A percentile compares a stretch with the other conserved stretches of the same genome.
Evolutionary conservation across 2,888 invertebrate species (phyloP).

Genomic region (Tricholauxania praeusta): DNA sequence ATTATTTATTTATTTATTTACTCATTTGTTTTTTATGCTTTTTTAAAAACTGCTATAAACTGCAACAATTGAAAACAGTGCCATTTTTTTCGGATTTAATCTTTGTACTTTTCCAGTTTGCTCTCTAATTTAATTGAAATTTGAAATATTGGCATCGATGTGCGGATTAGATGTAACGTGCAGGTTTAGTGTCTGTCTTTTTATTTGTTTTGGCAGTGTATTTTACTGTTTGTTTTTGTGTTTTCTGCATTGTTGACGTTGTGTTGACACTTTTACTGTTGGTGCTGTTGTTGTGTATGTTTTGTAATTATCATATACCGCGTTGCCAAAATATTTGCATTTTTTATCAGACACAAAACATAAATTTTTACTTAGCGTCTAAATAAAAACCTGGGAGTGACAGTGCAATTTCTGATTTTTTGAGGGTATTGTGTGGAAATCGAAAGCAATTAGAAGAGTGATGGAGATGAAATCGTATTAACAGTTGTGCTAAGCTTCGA

Average conservation of each 20-base stretch:
- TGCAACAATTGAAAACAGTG: slow-evolving; percentile 12
- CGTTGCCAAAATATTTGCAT: not conserved
- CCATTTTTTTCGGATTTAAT: not conserved
- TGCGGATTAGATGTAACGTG: not conserved
- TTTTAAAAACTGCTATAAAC: slow-evolving; percentile 13
- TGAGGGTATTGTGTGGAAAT: too few relatives aligned
- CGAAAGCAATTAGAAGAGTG: too few relatives aligned
- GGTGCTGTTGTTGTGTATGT: not conserved
- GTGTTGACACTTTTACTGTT: not conserved
- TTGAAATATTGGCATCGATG: slow-evolving; percentile 14
- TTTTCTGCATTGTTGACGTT: not conserved
- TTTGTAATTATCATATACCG: not conserved
- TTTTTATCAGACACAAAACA: too few relatives aligned
- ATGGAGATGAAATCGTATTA: too few relatives aligned
- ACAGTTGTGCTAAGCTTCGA: too few relatives aligned
- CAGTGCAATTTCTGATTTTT: too few relatives aligned
- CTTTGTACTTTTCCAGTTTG: not conserved
- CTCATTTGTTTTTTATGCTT: too few relatives aligned
- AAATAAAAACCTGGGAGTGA: too few relatives aligned
- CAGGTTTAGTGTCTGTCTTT: not conserved
- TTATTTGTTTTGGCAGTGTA: not conserved
- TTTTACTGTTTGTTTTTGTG: not conserved
- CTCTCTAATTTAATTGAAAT: slow-evolving; percentile 20
- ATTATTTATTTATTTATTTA: too few relatives aligned
- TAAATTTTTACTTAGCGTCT: too few relatives aligned